Base-by-base conservation (phyloP, 2,888 invertebrate genomes). In the Eledona agricola region DNA sequence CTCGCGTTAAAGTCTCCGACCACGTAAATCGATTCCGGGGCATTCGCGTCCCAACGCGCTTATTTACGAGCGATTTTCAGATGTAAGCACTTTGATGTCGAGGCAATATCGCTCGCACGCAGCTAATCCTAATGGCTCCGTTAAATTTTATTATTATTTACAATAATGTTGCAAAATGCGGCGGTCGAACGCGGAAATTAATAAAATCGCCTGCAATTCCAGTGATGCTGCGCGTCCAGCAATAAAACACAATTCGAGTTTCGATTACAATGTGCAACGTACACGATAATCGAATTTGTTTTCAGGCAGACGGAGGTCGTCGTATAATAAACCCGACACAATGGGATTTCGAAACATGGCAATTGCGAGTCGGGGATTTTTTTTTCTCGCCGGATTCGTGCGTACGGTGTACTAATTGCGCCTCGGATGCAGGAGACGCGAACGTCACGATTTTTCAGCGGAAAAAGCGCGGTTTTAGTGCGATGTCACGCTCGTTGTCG, bases 371-470 rank as follows among this genome's bases (percentile, higher is more conserved):
- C 37, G 13, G 4, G 6, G 26, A 9, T n/a, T 20, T 35, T 40
- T 42, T 42, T 31, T 20, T 15, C 22, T 19, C n/a, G n/a, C n/a
- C 17, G 15, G 9, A 15, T 11, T 25, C 9, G 16, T 13, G 15
- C 26, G 15, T 4, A 38, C n/a, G n/a, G 19, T 42, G 42, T 19
- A 13, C 42, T 42, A 42, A 42, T 42, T 42, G 42, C 42, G 28
- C 28, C 16, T 17, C n/a, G 13, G 42, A 42, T 42, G 29, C 13
- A 42, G 29, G 22, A 34, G 31, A 42, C 23, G 23, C 23, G 20
- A 25, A 31, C 42, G 42, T 42, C 42, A 42, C 19, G 42, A n/a
- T n/a, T n/a, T n/a, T n/a, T n/a, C n/a, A n/a, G 29, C 42, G 31
- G n/a, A 29, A 29, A 29, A 42, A 32, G 17, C 31, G n/a, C 19